Evolutionary conservation across 1,140 invertebrate species (phyloP).

Genomic region (Drosophila teissieri): DNA sequence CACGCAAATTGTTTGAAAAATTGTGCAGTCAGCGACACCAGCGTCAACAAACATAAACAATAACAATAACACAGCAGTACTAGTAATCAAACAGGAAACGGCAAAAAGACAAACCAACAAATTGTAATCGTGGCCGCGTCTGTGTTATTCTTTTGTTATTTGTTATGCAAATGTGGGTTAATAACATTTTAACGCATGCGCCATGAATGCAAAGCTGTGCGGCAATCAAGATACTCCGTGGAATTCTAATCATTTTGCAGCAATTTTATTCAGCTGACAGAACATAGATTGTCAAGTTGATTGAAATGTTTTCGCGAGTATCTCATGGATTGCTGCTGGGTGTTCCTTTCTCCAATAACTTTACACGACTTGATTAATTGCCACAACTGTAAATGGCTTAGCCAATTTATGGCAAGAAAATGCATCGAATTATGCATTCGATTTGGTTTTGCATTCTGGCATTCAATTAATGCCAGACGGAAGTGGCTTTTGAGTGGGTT

Average conservation of each 20-base stretch:
- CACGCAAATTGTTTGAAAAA: conserved; percentile 69
- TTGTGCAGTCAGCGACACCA: conserved; percentile 50
- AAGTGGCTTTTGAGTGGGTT: conserved; percentile 30
- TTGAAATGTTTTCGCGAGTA: conserved; percentile 33
- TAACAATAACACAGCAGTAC: conserved; percentile 40
- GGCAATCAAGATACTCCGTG: conserved; percentile 2
- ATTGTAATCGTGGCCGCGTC: conserved; percentile 50
- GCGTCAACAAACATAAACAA: conserved; percentile 20
- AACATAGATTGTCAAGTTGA: conserved; percentile 28
- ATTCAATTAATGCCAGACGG: conserved; percentile 57
- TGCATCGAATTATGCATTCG: conserved; percentile 52
- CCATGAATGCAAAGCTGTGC: conserved; percentile 61
- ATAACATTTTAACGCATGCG: conserved; percentile 77
- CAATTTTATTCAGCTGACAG: conserved; percentile 10
- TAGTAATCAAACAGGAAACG: conserved; percentile 74
- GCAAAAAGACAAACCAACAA: conserved; percentile 60
- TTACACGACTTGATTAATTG: conserved; percentile 65
- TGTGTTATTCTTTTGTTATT: conserved; percentile 21
- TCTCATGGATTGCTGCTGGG: conserved; percentile 21
- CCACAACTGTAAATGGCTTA: conserved; percentile 43
- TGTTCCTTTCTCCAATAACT: conserved; percentile 21
- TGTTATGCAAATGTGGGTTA: conserved; percentile 81
- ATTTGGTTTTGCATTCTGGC: conserved; percentile 28
- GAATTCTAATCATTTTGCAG: conserved; percentile 43
- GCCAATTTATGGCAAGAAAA: conserved; percentile 41